phyloP scores from a whole-genome alignment of 2,113 vertebrate genomes.

The Cryptoleucopteryx plumbea region DNA sequence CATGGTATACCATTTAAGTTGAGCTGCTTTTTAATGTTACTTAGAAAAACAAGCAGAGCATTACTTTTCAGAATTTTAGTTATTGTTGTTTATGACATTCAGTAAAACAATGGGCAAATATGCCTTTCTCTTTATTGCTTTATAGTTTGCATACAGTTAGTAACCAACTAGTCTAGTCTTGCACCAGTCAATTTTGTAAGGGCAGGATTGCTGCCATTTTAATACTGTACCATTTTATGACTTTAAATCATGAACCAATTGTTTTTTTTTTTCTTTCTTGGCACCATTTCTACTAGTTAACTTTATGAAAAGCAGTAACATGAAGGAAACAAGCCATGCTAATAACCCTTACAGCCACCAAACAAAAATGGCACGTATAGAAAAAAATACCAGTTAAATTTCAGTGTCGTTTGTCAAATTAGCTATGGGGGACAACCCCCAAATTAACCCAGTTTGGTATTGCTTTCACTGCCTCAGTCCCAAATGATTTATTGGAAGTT shows the following conservation, averaged over 20 bases:
- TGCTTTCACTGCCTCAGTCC: background rate
- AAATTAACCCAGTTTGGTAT: constrained; percentile 5
- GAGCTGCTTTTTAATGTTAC: constrained; percentile 62
- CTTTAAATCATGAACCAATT: background rate
- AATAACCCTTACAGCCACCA: constrained; percentile 14
- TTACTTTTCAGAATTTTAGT: constrained; percentile 69
- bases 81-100: constrained; percentile 66
- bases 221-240: background rate
- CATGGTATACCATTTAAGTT: constrained; percentile 63
- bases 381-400: constrained; percentile 7
- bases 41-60: constrained; percentile 56
- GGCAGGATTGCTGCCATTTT: background rate
- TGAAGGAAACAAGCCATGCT: constrained; percentile 37
- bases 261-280: background rate
- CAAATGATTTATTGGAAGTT: background rate
- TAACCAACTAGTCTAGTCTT: background rate
- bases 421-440: background rate
- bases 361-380: background rate
- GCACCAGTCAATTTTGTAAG: background rate
- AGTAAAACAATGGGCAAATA: constrained; percentile 46
- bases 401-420: constrained; percentile 23
- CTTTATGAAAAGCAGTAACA: background rate
- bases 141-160: background rate
- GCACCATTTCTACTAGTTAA: background rate
- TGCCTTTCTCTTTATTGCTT: constrained; percentile 1